Percentiles rank a stretch among this genome's conserved stretches.
phyloP scores from a whole-genome alignment of 2,797 vertebrate genomes.

The Muscicapa striata region DNA sequence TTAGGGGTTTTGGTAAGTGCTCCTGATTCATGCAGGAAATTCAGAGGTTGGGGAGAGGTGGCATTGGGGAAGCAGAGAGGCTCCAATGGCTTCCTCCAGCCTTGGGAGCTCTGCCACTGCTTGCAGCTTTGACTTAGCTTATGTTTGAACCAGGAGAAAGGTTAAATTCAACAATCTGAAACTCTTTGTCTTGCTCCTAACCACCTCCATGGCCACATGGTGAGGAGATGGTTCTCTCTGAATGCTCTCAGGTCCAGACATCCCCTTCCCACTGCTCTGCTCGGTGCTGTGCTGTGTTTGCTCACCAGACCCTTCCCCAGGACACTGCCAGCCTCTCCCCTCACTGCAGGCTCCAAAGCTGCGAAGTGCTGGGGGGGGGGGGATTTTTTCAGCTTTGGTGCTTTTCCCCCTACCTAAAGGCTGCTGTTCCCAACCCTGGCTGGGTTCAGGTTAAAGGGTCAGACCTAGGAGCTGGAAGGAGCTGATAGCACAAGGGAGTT shows the following conservation, averaged over 20 bases:
- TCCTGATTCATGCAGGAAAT: background rate
- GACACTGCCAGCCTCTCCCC: background rate
- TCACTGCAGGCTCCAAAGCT: accelerated
- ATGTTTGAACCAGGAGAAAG: background rate
- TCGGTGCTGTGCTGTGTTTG: background rate
- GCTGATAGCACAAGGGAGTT: accelerated
- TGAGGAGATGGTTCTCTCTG: background rate
- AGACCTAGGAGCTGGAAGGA: background rate
- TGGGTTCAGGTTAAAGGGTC: background rate
- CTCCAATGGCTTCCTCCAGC: background rate
- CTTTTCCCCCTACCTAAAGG: background rate
- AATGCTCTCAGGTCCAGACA: accelerated
- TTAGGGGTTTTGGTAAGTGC: background rate
- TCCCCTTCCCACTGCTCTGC: background rate
- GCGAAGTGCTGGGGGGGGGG: background rate
- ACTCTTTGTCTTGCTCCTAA: background rate
- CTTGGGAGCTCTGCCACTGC: background rate
- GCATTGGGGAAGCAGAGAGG: background rate
- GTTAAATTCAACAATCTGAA: background rate
- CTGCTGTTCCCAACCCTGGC: background rate
- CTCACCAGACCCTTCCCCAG: accelerated
- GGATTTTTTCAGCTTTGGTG: background rate
- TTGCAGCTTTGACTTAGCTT: background rate
- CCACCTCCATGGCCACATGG: background rate
- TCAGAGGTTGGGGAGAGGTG: background rate